Evolutionary conservation across 2,113 vertebrate species (phyloP), one percentile per base, ranked within the genome.

Genomic region (Sitta europaea): DNA sequence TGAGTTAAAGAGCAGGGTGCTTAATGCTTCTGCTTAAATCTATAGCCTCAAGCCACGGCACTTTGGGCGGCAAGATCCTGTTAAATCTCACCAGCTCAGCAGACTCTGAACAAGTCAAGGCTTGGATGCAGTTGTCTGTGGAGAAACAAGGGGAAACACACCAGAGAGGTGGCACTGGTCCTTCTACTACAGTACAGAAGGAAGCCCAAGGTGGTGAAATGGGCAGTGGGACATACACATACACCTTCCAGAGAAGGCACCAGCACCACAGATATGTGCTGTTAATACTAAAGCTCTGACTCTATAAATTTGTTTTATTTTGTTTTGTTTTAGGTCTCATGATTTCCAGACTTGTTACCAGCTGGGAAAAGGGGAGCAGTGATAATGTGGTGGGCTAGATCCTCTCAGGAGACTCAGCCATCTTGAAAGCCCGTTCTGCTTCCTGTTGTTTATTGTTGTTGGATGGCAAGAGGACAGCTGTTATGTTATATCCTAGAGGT

Each of bases 21-120:
- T 96, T 97, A 96, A 86, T 80, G 78, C 79, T 88, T 82, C 75
- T 88, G 71, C 96, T 96, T 95, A 95, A 96, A 96, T 94, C 93
- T 92, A 86, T 96, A 96, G 96, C 96, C 94, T 93, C 42, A 31
- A 94, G 96, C 75, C 68, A 93, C 12, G 2, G 72, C 85, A 95
- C 92, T 93, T 95, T 90, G 94, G 92, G 94, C 28, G 21, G 90
- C 38, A 67, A 83, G 90, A 96, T 96, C 88, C 79, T 94, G 79
- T 94, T 95, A 95, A 94, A 97, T 94, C 93, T 93, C 86, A 96
- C 89, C 79, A 94, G 94, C 92, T 95, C 91, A 94, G 92, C 96
- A 90, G 75, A 92, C 75, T 95, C 81, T 0, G 15, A 85, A 88
- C 96, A 95, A 93, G 92, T 95, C 17, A 43, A 90, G 92, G 72